Conservation (phyloP, 1,140 invertebrate species). For the Steinernema khuongi region DNA sequence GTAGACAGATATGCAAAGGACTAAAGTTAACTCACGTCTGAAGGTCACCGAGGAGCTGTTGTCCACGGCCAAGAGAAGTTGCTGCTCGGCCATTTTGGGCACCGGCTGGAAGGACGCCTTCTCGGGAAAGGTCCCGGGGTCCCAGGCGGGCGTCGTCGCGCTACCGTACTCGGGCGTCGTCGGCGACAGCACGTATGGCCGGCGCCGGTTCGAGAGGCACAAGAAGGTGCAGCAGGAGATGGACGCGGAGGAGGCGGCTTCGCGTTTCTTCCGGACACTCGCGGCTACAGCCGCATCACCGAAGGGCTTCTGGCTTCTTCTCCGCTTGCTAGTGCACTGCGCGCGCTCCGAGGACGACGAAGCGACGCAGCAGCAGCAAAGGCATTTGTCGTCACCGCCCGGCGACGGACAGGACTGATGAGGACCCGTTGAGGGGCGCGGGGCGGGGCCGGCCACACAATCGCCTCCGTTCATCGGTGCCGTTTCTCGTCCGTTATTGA, state of each 20-base stretch:
- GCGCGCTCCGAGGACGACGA: neutral
- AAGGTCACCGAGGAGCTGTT: neutral
- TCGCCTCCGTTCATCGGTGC: too few relatives aligned
- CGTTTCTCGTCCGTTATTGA: too few relatives aligned
- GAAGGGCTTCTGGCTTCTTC: neutral
- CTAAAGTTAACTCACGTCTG: neutral
- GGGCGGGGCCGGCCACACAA: neutral
- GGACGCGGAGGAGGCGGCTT: neutral
- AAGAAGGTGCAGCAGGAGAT: conserved; percentile 2
- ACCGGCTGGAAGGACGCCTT: neutral
- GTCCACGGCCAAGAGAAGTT: neutral
- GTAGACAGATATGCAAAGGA: too few relatives aligned
- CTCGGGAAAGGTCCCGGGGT: neutral
- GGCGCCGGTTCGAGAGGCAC: neutral
- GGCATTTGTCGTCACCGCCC: neutral
- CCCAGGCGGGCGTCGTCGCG: neutral
- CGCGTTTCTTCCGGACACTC: neutral
- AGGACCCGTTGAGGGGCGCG: neutral
- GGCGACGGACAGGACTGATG: neutral
- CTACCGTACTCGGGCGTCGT: conserved; percentile 7
- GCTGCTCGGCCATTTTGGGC: neutral
- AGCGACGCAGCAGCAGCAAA: conserved; percentile 2
- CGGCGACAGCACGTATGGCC: neutral
- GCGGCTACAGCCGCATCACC: neutral
- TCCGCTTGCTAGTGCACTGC: neutral